Conservation (phyloP, 2,888 invertebrate species). For the Eretmocerus hayati region DNA sequence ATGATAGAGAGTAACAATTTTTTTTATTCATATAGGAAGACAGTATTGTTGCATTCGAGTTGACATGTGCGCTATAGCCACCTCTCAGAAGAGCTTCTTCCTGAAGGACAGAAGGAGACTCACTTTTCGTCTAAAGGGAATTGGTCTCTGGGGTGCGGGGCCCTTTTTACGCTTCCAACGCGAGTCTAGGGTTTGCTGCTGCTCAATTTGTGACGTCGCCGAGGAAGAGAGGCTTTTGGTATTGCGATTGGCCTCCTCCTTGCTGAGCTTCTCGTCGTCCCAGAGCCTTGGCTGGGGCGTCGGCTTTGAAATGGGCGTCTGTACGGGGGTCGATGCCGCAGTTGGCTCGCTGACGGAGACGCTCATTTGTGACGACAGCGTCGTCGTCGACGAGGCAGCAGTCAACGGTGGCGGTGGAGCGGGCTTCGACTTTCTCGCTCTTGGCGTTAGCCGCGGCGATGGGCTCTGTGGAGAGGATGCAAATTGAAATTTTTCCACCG, state of each 20-base stretch:
- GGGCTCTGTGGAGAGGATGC: conserved; percentile 24
- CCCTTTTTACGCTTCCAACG: conserved; percentile 73
- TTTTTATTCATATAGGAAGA: too few species aligned
- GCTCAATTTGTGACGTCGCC: conserved; percentile 19
- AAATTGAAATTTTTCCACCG: too few species aligned
- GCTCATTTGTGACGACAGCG: not conserved
- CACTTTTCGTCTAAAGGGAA: conserved; percentile 60
- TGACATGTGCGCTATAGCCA: too few species aligned
- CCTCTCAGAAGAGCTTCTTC: conserved; percentile 18
- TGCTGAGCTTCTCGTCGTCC: conserved; percentile 54
- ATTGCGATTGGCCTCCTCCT: conserved; percentile 56
- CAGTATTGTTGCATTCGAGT: too few species aligned
- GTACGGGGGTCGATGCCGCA: too few species aligned
- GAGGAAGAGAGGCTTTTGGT: conserved; percentile 41
- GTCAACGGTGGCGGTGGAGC: conserved; percentile 65
- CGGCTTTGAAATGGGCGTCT: not conserved
- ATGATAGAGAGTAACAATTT: too few species aligned
- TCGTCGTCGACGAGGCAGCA: conserved; percentile 2
- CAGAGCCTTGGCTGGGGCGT: conserved; percentile 28
- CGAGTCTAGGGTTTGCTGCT: conserved; percentile 58
- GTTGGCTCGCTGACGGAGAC: not conserved
- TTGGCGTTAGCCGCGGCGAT: conserved; percentile 48
- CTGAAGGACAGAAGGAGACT: conserved; percentile 19
- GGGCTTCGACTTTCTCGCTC: conserved; percentile 56
- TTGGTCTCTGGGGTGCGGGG: conserved; percentile 73